Evolutionary conservation across 2,113 vertebrate species (phyloP).

Genomic region (Tichodroma muraria): DNA sequence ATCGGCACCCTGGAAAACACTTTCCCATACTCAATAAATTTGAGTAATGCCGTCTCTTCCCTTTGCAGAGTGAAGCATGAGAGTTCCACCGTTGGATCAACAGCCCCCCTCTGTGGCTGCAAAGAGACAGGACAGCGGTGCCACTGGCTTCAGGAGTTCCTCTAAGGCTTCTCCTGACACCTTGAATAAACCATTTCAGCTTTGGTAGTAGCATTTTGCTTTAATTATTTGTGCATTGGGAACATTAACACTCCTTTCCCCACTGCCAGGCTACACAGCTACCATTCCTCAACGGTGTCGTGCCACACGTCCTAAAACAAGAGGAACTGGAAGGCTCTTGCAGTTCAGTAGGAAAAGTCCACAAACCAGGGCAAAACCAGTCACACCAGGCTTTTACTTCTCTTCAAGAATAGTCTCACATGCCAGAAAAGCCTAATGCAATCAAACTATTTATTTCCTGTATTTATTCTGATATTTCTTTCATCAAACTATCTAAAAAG

Average conservation of each 20-base stretch:
- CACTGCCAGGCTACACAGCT: background rate
- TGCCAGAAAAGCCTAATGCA: background rate
- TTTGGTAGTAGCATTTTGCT: background rate
- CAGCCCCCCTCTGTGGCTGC: conserved; percentile 44
- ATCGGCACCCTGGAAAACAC: background rate
- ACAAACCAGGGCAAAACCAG: background rate
- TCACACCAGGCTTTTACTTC: background rate
- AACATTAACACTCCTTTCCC: background rate
- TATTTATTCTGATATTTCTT: background rate
- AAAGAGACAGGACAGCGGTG: background rate
- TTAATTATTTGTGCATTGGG: background rate
- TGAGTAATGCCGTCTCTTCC: background rate
- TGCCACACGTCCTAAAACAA: background rate
- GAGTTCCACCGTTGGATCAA: background rate
- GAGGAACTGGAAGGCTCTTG: background rate
- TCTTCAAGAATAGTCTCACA: background rate
- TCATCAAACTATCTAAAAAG: background rate
- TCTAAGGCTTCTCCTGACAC: background rate
- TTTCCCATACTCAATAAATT: background rate
- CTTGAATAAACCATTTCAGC: background rate
- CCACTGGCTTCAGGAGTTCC: background rate
- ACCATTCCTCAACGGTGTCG: background rate
- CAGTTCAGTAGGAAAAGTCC: background rate
- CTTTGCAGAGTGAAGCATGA: background rate
- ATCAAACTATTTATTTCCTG: background rate